Evolutionary conservation across 2,797 vertebrate species (phyloP).

Genomic region (Alca torda): DNA sequence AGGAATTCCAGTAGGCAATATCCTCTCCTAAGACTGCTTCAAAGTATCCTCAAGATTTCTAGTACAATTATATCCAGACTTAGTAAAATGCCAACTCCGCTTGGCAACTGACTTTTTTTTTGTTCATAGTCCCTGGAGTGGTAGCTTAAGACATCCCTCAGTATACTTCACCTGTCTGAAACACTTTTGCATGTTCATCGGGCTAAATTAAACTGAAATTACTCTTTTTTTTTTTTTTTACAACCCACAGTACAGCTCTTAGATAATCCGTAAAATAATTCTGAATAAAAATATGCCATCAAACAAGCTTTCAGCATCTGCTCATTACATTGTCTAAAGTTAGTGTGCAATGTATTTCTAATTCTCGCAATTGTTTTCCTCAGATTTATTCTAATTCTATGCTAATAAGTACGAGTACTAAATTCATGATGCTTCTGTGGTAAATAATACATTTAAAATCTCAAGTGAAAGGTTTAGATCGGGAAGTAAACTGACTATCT

Average conservation of each 20-base stretch:
- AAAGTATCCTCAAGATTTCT: conserved; percentile 57
- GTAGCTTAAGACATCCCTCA: conserved; percentile 50
- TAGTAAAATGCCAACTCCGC: conserved; percentile 53
- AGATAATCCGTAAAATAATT: conserved; percentile 67
- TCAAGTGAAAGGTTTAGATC: conserved; percentile 14
- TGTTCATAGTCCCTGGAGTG: conserved; percentile 53
- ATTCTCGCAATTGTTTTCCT: conserved; percentile 44
- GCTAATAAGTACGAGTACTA: not conserved
- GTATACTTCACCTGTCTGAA: conserved; percentile 61
- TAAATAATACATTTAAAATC: conserved; percentile 40
- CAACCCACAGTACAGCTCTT: conserved; percentile 50
- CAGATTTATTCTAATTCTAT: conserved; percentile 34
- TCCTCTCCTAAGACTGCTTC: conserved; percentile 59
- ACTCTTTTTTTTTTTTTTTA: conserved; percentile 13
- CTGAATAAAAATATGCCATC: conserved; percentile 56
- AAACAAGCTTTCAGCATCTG: conserved; percentile 29
- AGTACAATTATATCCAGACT: conserved; percentile 54
- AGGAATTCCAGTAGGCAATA: conserved; percentile 44
- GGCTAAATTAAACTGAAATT: conserved; percentile 57
- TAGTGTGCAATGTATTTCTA: conserved; percentile 6
- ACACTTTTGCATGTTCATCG: conserved; percentile 20
- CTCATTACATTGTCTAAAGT: not conserved
- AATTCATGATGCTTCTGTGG: not conserved
- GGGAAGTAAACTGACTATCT: not conserved
- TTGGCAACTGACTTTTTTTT: conserved; percentile 41